phyloP scores from a whole-genome alignment of 2,888 invertebrate species.

The Cataglyphis livida region DNA sequence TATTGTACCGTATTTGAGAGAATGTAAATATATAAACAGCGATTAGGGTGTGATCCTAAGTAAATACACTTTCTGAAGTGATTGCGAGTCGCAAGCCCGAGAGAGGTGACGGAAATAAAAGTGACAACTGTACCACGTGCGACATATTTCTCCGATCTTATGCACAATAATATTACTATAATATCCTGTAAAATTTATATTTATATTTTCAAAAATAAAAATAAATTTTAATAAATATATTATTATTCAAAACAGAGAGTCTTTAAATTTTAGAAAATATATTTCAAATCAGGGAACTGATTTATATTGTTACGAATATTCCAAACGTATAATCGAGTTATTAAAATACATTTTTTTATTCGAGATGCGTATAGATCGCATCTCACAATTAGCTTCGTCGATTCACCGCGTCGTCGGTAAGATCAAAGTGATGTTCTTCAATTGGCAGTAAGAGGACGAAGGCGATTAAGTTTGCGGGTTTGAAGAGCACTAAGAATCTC shows the following conservation, averaged over 20 bases:
- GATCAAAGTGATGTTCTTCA: constrained; percentile 69
- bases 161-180: neutral
- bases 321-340: neutral
- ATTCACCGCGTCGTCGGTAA: constrained; percentile 66
- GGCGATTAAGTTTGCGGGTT: constrained; percentile 68
- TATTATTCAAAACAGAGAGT: neutral
- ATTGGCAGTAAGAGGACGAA: constrained; percentile 50
- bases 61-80: constrained; percentile 65
- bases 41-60: constrained; percentile 72
- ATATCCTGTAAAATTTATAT: neutral
- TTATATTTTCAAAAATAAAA: constrained; percentile 18
- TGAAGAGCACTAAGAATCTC: constrained; percentile 52
- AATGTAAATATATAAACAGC: constrained; percentile 69
- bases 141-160: neutral
- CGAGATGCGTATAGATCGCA: neutral
- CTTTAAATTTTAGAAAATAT: neutral
- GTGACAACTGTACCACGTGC: constrained; percentile 62
- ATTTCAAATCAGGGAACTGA: neutral
- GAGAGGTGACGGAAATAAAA: constrained; percentile 66
- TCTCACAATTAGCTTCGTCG: constrained; percentile 35
- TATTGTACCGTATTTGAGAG: constrained; percentile 43
- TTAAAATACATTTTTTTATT: neutral
- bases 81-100: constrained; percentile 39
- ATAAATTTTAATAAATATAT: constrained; percentile 52
- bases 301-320: neutral